phyloP scores from a whole-genome alignment of 2,888 invertebrate genomes.

The Xanthia togata region DNA sequence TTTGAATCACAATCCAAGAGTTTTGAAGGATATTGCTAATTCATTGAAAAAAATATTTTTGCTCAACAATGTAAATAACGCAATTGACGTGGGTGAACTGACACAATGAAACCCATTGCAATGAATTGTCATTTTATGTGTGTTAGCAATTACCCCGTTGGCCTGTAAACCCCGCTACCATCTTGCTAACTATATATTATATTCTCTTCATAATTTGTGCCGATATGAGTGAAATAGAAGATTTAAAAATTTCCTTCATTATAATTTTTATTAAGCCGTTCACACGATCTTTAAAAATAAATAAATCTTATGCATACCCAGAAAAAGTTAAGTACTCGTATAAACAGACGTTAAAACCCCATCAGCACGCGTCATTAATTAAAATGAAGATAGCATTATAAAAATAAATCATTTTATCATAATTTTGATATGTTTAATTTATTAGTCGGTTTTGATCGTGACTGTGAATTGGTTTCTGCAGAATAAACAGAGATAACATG shows the following conservation, averaged over 20 bases:
- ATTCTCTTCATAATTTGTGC: not conserved
- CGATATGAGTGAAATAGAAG: not conserved
- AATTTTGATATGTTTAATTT: slow-evolving; percentile 36
- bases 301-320: slow-evolving; percentile 6
- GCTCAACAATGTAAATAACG: too few species aligned
- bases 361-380: slow-evolving; percentile 28
- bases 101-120: too few species aligned
- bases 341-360: slow-evolving; percentile 26
- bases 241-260: not conserved
- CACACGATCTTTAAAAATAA: slow-evolving; percentile 12
- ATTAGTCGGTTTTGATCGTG: slow-evolving; percentile 38
- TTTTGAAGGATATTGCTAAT: too few species aligned
- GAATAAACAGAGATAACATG: slow-evolving; percentile 60
- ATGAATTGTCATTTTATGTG: too few species aligned
- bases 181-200: too few species aligned
- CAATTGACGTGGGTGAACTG: too few species aligned
- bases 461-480: slow-evolving; percentile 43
- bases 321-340: slow-evolving; percentile 16
- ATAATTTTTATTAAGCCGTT: not conserved
- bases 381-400: slow-evolving; percentile 6
- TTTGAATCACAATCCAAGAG: too few species aligned
- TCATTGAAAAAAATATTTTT: too few species aligned
- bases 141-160: too few species aligned
- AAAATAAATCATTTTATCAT: slow-evolving; percentile 29
- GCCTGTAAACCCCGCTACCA: too few species aligned